Conservation (phyloP, 2,888 invertebrate genomes). For the Seira musarum region DNA sequence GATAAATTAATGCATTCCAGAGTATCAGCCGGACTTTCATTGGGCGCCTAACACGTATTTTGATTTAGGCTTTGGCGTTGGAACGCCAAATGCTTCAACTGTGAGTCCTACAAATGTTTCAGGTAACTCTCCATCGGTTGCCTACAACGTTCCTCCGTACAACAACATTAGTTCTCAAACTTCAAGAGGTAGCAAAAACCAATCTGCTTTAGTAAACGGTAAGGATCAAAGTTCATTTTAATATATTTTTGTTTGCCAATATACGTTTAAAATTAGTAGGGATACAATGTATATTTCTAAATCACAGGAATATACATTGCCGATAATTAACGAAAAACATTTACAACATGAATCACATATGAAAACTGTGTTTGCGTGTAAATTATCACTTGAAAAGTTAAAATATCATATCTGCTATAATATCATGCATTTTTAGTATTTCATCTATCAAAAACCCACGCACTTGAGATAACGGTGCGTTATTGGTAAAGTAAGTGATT, state of each 20-base stretch:
- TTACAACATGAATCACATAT: conserved; percentile 50
- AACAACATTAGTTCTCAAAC: conserved; percentile 48
- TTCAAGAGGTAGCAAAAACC: conserved; percentile 55
- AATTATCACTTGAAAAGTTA: conserved; percentile 11
- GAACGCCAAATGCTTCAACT: conserved; percentile 33
- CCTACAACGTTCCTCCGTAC: conserved; percentile 55
- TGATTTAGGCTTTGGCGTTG: conserved; percentile 54
- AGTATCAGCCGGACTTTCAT: conserved; percentile 56
- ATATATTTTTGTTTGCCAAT: neutral
- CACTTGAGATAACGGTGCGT: conserved; percentile 58
- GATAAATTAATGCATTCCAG: conserved; percentile 18
- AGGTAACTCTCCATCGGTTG: conserved; percentile 43
- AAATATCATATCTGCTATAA: conserved; percentile 12
- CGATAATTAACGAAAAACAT: neutral
- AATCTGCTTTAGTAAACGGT: conserved; percentile 63
- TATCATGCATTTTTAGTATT: neutral
- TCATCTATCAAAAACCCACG: conserved; percentile 21
- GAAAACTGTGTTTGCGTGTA: conserved; percentile 54
- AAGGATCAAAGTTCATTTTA: conserved; percentile 29
- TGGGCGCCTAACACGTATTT: conserved; percentile 53
- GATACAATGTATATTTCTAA: conserved; percentile 36
- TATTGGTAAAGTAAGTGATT: conserved; percentile 8
- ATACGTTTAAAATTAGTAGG: neutral
- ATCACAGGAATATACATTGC: conserved; percentile 42
- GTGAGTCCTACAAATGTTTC: conserved; percentile 49